Base-by-base conservation (phyloP, 2,113 vertebrate genomes). In the Ancistrus triradiatus region DNA sequence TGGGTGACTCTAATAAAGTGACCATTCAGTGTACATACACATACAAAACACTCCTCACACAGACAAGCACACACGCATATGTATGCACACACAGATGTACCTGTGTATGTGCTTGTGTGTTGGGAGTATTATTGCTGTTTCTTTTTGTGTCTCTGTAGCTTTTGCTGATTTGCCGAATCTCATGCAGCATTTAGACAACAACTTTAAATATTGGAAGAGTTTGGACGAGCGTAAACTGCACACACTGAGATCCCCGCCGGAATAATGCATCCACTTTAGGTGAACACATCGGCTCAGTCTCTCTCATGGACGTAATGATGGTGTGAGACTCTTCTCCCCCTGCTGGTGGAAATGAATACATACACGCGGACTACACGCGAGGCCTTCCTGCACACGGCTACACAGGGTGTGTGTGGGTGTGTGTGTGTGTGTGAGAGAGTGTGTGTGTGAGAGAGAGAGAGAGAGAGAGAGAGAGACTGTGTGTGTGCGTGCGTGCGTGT, bases 161-260 rank as follows among this genome's bases (percentile, higher is more conserved):
- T 99, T 99, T 75, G 91, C 93, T 21, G 92, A 96, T 82, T 89
- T 99, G 68, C 95, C 95, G 2, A 94, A 96, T 78, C 78, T 99
- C 67, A 95, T 97, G 93, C 92, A 93, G 84, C 89, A 99, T 77
- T 86, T 99, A 75, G 93, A 95, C 84, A 93, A 91, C 72, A 99
- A 99, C 85, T 97, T 97, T 78, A 97, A 96, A 69, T 98, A 99
- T 86, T 99, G 96, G 96, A 97, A 98, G 85, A 82, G 86, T 69
- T 80, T 99, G 66, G 94, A 98, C 3, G 93, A 94, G 1, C 85
- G 75, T 74, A 91, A 95, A 75, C 86, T 97, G 58, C 88, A 89
- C 78, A 91, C 85, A 74, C 85, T 97, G 56, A 89, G 93, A 21
- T 92, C 91, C 0, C 95, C 94, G 7, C 89, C 90, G 0, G 90